Evolutionary conservation across 2,797 vertebrate genomes (phyloP).

Genomic region (Halcyon badia): DNA sequence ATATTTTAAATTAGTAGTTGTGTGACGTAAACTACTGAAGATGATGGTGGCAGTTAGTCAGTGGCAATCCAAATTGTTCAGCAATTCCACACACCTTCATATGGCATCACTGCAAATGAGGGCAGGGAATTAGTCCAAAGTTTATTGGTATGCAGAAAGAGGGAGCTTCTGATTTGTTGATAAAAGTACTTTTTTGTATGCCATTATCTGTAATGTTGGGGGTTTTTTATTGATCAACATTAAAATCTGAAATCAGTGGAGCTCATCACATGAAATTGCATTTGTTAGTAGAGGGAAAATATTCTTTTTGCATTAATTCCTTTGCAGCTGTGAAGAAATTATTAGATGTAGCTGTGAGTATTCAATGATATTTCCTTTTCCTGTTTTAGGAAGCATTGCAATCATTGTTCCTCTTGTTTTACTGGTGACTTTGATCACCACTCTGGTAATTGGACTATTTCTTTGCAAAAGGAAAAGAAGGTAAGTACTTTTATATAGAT

Average conservation of each 20-base stretch:
- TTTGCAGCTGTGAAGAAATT: not conserved
- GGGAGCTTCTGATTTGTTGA: not conserved
- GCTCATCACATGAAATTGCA: not conserved
- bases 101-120: not conserved
- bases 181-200: not conserved
- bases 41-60: not conserved
- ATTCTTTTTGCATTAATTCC: not conserved
- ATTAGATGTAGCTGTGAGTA: not conserved
- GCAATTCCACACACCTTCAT: not conserved
- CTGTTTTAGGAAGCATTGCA: constrained; percentile 92
- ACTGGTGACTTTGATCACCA: constrained; percentile 93
- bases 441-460: constrained; percentile 93
- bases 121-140: not conserved
- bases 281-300: not conserved
- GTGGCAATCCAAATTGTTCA: not conserved
- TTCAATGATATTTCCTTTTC: not conserved
- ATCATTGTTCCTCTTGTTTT: constrained; percentile 98
- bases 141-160: not conserved
- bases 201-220: not conserved
- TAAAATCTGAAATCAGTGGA: not conserved
- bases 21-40: not conserved
- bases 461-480: constrained; percentile 95
- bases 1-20: not conserved
- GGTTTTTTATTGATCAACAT: not conserved
- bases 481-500: constrained; percentile 77